Percentiles rank a stretch among this genome's conserved stretches.
phyloP scores from a whole-genome alignment of 2,797 vertebrate genomes.

The Myoxocephalus aenaeus region DNA sequence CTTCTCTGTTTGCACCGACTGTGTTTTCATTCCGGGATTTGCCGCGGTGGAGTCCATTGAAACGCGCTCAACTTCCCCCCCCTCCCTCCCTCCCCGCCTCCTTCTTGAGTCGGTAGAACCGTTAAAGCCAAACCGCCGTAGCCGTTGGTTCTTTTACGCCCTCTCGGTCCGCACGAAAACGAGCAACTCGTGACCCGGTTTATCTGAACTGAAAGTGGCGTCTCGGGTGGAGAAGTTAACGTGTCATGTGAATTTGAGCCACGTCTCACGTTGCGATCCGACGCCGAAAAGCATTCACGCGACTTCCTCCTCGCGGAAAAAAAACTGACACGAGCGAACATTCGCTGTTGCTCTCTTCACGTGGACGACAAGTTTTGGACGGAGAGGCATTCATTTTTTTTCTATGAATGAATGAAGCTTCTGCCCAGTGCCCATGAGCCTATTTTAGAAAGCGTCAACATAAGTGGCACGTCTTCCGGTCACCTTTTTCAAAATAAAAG shows the following conservation, averaged over 20 bases:
- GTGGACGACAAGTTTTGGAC: neutral
- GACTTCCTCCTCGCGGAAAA: conserved; percentile 48
- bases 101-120: neutral
- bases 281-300: conserved; percentile 10
- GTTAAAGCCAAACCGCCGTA: neutral
- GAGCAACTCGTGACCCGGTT: neutral
- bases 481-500: conserved; percentile 67
- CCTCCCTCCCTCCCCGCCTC: conserved; percentile 35
- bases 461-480: conserved; percentile 35
- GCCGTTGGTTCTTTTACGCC: neutral
- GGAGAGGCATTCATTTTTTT: conserved; percentile 13
- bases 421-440: conserved; percentile 11
- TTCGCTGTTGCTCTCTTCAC: neutral
- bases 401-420: conserved; percentile 71
- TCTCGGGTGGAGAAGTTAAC: conserved; percentile 58
- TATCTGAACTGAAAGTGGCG: conserved; percentile 5
- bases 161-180: neutral
- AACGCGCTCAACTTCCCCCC: conserved; percentile 70
- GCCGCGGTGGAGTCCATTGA: conserved; percentile 42
- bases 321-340: neutral
- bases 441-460: conserved; percentile 23
- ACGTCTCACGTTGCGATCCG: conserved; percentile 67
- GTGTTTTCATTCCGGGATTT: conserved; percentile 62
- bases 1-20: conserved; percentile 15
- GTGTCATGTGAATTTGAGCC: conserved; percentile 57